Base-by-base conservation (phyloP, 2,113 vertebrate species). In the Mesocricetus auratus region DNA sequence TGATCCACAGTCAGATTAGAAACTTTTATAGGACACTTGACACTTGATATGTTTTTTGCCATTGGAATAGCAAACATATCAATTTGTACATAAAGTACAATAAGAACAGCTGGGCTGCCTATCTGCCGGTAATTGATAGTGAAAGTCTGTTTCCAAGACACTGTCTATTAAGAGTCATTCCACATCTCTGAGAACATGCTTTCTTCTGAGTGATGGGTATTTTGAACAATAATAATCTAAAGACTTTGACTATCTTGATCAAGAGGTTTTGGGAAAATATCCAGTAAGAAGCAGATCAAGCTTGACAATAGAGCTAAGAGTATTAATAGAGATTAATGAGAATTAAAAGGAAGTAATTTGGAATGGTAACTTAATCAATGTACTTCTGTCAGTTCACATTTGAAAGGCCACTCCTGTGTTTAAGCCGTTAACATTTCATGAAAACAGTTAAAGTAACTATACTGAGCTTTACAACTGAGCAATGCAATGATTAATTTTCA, bases 221-320 rank as follows among this genome's bases (percentile, higher is more conserved):
- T 94, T 94, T 89, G 13, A 96, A 93, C 53, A 91, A 64, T 45
- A 96, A 93, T 47, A 85, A 91, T 79, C 7, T 75, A 50, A 16
- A 56, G 1, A 64, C 24, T 45, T 86, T 94, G 69, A 78, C 21
- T 85, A 89, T 66, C 66, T 91, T 93, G n/a, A 86, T 66, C 58
- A 86, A 89, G n/a, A 85, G 13, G 11, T 1, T 42, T 82, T 93
- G 10, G 16, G 16, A 3, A 96, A 91, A 89, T 11, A 36, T 75
- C 56, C 1, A 50, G 42, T 26, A 94, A 91, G 24, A 45, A 90
- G 36, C 66, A 94, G 79, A 86, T 71, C 29, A 39, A 3, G 4
- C 29, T 94, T 90, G 29, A 89, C 58, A 91, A 75, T 77, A n/a
- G 11, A 88, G 6, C 24, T 60, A 85, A 92, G 2, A 74, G 47